These are phyloP conservation scores for Mus minutoides DNA, from an alignment of 2,797 vertebrate genomes.

Conservation along the genomic window DNA sequence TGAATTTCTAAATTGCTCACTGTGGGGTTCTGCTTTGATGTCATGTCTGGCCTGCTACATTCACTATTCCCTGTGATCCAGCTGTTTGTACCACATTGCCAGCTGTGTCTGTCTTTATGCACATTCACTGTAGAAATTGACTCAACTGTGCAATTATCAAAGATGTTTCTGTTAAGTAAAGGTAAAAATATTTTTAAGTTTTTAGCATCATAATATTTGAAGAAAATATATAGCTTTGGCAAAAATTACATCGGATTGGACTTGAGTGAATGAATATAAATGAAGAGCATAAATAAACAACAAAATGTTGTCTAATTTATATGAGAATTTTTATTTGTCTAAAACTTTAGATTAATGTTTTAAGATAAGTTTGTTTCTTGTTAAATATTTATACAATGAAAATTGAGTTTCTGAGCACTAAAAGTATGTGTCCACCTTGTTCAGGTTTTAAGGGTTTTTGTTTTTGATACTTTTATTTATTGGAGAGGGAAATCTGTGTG, in stretches of 20 bases:
- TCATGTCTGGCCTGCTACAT: not conserved
- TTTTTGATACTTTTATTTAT: not conserved
- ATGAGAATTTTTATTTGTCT: constrained; percentile 7
- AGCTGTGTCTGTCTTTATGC: not conserved
- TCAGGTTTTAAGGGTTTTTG: not conserved
- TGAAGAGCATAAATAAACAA: not conserved
- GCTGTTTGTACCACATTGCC: rapidly evolving
- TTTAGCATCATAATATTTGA: not conserved
- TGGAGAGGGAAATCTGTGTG: not conserved
- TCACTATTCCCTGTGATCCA: not conserved
- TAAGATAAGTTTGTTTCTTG: constrained; percentile 53
- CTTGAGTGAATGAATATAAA: not conserved
- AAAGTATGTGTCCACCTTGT: not conserved
- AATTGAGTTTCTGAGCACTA: constrained; percentile 46
- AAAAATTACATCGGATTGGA: not conserved
- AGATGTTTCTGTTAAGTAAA: constrained; percentile 61
- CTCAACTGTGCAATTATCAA: constrained; percentile 63
- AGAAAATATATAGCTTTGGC: not conserved
- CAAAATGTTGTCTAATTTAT: constrained; percentile 11
- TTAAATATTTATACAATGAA: constrained; percentile 33
- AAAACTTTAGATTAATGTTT: not conserved
- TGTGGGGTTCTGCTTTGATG: not conserved
- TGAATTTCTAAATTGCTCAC: not conserved
- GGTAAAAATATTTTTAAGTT: constrained; percentile 71
- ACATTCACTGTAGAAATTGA: constrained; percentile 60